These are phyloP conservation scores for Enteromius viviparus DNA, from an alignment of 2,797 vertebrate species.

Conservation along the genomic window DNA sequence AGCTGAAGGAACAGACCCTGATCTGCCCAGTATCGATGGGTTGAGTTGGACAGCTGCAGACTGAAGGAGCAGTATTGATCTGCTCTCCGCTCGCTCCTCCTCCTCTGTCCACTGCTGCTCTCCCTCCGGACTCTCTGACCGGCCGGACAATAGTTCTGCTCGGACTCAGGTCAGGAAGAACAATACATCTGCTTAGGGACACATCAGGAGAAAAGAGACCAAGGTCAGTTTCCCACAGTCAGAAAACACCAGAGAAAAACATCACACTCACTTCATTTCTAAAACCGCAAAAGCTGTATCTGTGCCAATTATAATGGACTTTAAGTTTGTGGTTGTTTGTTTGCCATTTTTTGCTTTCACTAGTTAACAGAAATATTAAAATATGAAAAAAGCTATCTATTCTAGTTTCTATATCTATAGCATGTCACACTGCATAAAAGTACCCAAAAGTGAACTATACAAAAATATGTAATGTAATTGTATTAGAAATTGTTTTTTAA, in stretches of 20 bases:
- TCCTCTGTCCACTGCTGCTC: slow-evolving; percentile 51
- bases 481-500: too few relatives aligned
- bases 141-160: slow-evolving; percentile 63
- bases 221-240: slow-evolving; percentile 41
- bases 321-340: neutral
- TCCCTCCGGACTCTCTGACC: slow-evolving; percentile 59
- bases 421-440: neutral
- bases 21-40: slow-evolving; percentile 19
- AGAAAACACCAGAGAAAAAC: neutral
- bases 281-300: neutral
- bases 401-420: neutral
- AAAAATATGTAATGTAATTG: neutral
- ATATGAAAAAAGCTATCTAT: neutral
- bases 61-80: slow-evolving; percentile 79
- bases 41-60: slow-evolving; percentile 72
- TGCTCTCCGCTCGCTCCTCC: slow-evolving; percentile 56
- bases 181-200: slow-evolving; percentile 10
- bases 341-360: neutral
- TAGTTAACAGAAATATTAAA: neutral
- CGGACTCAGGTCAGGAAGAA: slow-evolving; percentile 18
- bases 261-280: neutral
- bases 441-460: neutral
- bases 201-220: neutral
- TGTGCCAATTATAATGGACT: neutral
- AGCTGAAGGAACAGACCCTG: slow-evolving; percentile 10